phyloP scores from a whole-genome alignment of 1,140 invertebrate species.

The Drosophila bifasciata region DNA sequence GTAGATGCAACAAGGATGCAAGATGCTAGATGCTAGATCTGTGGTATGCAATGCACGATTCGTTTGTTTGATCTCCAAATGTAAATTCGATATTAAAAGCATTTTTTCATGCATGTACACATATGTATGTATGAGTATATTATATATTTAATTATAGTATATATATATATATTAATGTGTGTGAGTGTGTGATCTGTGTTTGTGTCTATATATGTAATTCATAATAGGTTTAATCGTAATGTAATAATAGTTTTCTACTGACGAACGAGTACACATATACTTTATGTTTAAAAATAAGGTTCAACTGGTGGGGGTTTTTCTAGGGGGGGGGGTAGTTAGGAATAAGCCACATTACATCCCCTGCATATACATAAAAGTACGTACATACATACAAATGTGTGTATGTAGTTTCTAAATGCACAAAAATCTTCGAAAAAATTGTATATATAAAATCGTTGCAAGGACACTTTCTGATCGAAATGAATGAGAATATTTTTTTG shows the following conservation, averaged over 20 bases:
- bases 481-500: conserved; percentile 1
- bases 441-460: conserved; percentile 21
- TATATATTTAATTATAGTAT: neutral
- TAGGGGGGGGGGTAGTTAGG: too few relatives aligned
- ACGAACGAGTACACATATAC: too few relatives aligned
- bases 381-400: conserved; percentile 2
- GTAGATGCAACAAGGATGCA: conserved; percentile 2
- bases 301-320: too few relatives aligned
- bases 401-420: conserved; percentile 1
- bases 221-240: too few relatives aligned
- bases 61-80: conserved; percentile 35
- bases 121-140: conserved; percentile 2
- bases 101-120: conserved; percentile 11
- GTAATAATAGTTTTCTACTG: too few relatives aligned
- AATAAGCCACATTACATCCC: too few relatives aligned
- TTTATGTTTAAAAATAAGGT: too few relatives aligned
- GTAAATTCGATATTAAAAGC: conserved; percentile 61
- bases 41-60: conserved; percentile 4
- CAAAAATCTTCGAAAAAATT: conserved; percentile 6
- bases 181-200: too few relatives aligned
- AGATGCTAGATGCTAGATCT: conserved; percentile 21
- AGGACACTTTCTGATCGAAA: conserved; percentile 17
- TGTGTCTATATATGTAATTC: too few relatives aligned
- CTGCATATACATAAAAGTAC: neutral
- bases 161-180: neutral